Conservation (phyloP, 2,113 vertebrate species). For the Bubo bubo region DNA sequence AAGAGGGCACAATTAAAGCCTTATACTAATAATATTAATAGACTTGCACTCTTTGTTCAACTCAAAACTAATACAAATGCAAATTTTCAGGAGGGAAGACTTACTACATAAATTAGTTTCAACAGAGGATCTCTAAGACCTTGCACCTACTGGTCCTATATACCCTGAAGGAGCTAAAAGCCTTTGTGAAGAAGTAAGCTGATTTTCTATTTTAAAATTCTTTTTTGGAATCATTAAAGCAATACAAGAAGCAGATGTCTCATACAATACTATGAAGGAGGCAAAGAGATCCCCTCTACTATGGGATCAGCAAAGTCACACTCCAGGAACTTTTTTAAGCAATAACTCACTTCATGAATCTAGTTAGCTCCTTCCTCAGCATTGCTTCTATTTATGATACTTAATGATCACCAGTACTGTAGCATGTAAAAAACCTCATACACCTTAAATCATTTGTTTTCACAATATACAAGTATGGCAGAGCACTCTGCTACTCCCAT, state of each 20-base stretch:
- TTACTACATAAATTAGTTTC: slow-evolving; percentile 68
- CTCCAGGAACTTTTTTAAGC: neutral
- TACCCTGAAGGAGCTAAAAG: slow-evolving; percentile 62
- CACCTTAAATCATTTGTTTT: neutral
- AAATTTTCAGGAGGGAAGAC: slow-evolving; percentile 64
- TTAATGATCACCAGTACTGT: neutral
- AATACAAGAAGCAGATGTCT: slow-evolving; percentile 15
- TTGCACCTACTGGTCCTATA: slow-evolving; percentile 62
- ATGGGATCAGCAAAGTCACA: slow-evolving; percentile 26
- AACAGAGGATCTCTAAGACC: slow-evolving; percentile 62
- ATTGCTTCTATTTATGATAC: neutral
- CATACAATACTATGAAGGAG: neutral
- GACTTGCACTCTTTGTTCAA: slow-evolving; percentile 69
- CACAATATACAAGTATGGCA: neutral
- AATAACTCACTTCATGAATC: neutral
- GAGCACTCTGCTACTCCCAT: neutral
- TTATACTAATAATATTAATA: slow-evolving; percentile 73
- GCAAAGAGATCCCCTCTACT: slow-evolving; percentile 16
- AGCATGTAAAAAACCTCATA: neutral
- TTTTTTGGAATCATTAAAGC: slow-evolving; percentile 56
- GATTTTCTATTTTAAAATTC: slow-evolving; percentile 63
- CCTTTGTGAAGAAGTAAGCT: slow-evolving; percentile 62
- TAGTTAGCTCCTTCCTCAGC: neutral
- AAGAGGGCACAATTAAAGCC: slow-evolving; percentile 66
- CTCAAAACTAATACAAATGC: slow-evolving; percentile 72